A percentile compares a stretch with the other conserved stretches of the same genome.
These are phyloP conservation scores for Gymnorhina tibicen DNA, from an alignment of 2,113 vertebrate genomes.

Conservation along the genomic window DNA sequence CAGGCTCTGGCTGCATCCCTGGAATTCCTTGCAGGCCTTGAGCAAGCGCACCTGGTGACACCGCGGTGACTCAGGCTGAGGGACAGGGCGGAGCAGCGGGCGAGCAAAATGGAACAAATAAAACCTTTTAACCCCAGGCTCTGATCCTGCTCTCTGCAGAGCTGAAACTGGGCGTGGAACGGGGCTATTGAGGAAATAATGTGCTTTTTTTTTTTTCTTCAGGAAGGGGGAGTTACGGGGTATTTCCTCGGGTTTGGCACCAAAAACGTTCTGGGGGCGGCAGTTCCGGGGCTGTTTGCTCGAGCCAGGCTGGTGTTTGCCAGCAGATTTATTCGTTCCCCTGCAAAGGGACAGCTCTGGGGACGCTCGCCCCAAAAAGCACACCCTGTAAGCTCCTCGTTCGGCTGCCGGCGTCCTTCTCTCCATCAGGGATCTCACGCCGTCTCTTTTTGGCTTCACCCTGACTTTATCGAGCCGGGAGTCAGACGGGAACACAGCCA, in stretches of 20 bases:
- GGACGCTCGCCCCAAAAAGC: neutral
- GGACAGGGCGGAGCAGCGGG: neutral
- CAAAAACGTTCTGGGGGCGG: neutral
- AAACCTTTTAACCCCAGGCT: neutral
- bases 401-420: neutral
- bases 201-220: neutral
- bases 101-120: neutral
- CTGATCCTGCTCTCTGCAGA: neutral
- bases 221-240: neutral
- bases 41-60: neutral
- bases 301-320: rapidly evolving
- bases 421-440: neutral
- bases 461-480: neutral
- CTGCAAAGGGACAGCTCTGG: neutral
- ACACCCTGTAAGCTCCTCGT: rapidly evolving
- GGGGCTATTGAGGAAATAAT: neutral
- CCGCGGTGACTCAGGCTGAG: neutral
- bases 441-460: neutral
- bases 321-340: neutral
- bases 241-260: neutral
- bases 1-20: neutral
- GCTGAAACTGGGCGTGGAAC: neutral
- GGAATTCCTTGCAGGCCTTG: neutral
- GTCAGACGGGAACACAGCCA: neutral
- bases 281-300: neutral